Evolutionary conservation across 1,140 invertebrate genomes (phyloP), one percentile per base, ranked within the genome.

Genomic region (Leptinotarsa lineolata): DNA sequence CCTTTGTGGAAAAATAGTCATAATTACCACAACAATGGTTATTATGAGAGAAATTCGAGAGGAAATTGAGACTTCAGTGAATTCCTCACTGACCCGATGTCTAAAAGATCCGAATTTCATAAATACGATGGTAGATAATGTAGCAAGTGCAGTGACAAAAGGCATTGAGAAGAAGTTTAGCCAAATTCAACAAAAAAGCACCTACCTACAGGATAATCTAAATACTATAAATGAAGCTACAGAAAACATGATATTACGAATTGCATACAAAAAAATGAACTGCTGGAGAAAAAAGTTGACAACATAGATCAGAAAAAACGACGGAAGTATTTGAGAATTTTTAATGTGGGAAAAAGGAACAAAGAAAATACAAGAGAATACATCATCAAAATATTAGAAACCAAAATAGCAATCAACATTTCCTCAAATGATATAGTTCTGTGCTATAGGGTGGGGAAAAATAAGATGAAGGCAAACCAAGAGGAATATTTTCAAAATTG

Each of bases 61-160:
- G 5, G 59, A 60, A 60, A 60, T 60, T 60, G 59, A 60, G 59
- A 60, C 59, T 5, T 5, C 59, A 60, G 59, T 60, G 59, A 60
- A n/a, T 60, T 60, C 59, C 20, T 60, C 59, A 60, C n/a, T 60
- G 59, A 60, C 59, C 59, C 59, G 6, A 60, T 18, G 59, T 60
- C n/a, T 60, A 60, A 60, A 60, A 60, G 59, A 60, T n/a, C 59
- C n/a, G 59, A 60, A 60, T 60, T 60, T 60, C 59, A 60, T 60
- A 60, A 60, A 60, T 8, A 60, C 59, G 59, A 60, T 60, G 59
- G n/a, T 60, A n/a, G 21, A 60, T n/a, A 60, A 60, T 60, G 59
- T 60, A 60, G 59, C 59, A 60, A 60, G 59, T 60, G 59, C 59
- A n/a, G 59, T 60, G 59, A 60, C n/a, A n/a, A 60, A 60, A 60